These are phyloP conservation scores for Psittacula echo DNA, from an alignment of 2,797 vertebrate species.

Conservation along the genomic window DNA sequence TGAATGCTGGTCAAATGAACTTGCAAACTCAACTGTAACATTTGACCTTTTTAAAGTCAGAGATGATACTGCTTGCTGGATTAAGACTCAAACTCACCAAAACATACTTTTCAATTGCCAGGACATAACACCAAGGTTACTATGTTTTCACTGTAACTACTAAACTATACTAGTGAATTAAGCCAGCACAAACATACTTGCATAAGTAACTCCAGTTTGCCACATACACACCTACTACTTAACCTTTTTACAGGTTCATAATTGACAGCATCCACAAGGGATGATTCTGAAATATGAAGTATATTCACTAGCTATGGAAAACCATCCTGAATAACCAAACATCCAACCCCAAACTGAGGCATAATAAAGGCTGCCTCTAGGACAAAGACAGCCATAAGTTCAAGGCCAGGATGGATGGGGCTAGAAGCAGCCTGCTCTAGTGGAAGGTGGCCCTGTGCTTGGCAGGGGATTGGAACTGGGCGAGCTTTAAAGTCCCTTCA, in stretches of 20 bases:
- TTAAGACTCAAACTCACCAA: fast-evolving
- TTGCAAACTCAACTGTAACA: background rate
- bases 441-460: background rate
- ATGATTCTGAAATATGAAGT: background rate
- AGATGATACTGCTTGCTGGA: background rate
- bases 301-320: background rate
- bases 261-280: background rate
- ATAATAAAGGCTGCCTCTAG: background rate
- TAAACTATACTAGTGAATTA: background rate
- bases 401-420: background rate
- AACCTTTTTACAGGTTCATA: background rate
- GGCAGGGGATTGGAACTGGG: background rate
- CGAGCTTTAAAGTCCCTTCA: background rate
- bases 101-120: background rate
- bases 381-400: fast-evolving
- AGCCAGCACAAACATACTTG: background rate
- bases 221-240: background rate
- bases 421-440: background rate
- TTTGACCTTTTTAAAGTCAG: background rate
- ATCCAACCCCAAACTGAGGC: background rate
- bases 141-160: background rate
- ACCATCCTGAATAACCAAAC: background rate
- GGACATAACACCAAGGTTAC: background rate
- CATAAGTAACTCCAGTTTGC: background rate
- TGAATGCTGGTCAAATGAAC: fast-evolving